Conservation (phyloP, 1,140 invertebrate genomes). For the Hycleus phaleratus region DNA sequence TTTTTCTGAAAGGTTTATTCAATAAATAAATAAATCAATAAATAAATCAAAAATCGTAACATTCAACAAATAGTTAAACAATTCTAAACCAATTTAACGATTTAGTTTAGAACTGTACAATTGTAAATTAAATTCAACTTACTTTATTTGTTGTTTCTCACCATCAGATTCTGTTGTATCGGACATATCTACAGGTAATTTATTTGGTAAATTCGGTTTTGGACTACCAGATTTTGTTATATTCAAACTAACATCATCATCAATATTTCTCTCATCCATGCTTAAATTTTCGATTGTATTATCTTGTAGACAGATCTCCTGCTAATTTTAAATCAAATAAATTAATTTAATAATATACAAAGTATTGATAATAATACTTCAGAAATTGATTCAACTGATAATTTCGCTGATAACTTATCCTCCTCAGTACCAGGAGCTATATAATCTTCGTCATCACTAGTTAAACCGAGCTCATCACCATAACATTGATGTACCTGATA, state of each 20-base stretch:
- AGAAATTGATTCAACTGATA: conserved; percentile 50
- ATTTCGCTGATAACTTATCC: conserved; percentile 45
- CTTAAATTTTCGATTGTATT: too few relatives aligned
- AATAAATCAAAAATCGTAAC: too few relatives aligned
- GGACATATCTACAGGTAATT: conserved; percentile 63
- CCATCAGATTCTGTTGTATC: conserved; percentile 77
- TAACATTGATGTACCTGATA: conserved; percentile 66
- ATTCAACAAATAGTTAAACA: neutral
- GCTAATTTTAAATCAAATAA: too few relatives aligned
- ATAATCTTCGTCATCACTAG: conserved; percentile 89
- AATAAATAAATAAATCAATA: too few relatives aligned
- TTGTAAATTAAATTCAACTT: neutral
- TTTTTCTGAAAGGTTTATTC: conserved; percentile 14
- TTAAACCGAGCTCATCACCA: conserved; percentile 85
- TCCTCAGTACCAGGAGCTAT: conserved; percentile 49
- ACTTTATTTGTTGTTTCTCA: conserved; percentile 44
- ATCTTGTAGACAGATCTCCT: too few relatives aligned
- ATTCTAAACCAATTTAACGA: too few relatives aligned
- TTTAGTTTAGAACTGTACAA: too few relatives aligned
- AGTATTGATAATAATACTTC: conserved; percentile 38
- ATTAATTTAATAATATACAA: too few relatives aligned
- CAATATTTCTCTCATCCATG: too few relatives aligned
- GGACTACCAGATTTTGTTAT: too few relatives aligned
- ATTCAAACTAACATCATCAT: too few relatives aligned
- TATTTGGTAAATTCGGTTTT: too few relatives aligned